Evolutionary conservation across 2,888 invertebrate genomes (phyloP), one percentile per base, ranked within the genome.

Genomic region (Thera obeliscata): DNA sequence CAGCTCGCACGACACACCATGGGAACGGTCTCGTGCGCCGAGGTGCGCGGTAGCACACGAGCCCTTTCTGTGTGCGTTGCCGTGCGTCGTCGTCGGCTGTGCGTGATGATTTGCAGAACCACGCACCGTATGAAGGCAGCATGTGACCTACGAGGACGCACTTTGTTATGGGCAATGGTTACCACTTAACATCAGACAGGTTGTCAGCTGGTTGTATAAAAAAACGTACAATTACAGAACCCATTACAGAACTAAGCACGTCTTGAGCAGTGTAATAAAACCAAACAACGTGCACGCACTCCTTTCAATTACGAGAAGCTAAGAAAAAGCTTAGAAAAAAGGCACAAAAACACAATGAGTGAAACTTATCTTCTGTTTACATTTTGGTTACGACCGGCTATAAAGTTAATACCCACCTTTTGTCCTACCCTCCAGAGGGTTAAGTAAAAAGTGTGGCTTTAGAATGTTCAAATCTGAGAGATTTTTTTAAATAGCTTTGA

Each of bases 351-450:
- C 76, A 80, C 78, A 85, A 83, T 81, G 80, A 80, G 79, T 83
- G 76, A 81, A 78, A 79, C 81, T 87, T 87, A 87, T 88, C 87
- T 86, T 78, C 9, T 81, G 81, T 81, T 81, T 86, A 81, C 79
- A 79, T 85, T 82, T 78, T 78, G 80, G 87, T 87, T 87, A 88
- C 83, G 86, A 81, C 78, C 66, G 69, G 77, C 78, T 81, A 81
- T 88, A 88, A 87, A 88, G 79, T 85, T 87, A 86, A 87, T 86
- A 83, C 85, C 66, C 78, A 78, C 83, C 84, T 84, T 86, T 87
- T 85, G 86, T 86, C 79, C 81, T 77, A 76, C 82, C 81, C 81
- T 76, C 74, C 74, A 56, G 78, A 79, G 77, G 74, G 77, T 78
- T 74, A 75, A 75, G 76, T 76, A 75, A 76, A 77, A 75, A 75